phyloP scores from a whole-genome alignment of 2,113 vertebrate species.

The Salminus brasiliensis region DNA sequence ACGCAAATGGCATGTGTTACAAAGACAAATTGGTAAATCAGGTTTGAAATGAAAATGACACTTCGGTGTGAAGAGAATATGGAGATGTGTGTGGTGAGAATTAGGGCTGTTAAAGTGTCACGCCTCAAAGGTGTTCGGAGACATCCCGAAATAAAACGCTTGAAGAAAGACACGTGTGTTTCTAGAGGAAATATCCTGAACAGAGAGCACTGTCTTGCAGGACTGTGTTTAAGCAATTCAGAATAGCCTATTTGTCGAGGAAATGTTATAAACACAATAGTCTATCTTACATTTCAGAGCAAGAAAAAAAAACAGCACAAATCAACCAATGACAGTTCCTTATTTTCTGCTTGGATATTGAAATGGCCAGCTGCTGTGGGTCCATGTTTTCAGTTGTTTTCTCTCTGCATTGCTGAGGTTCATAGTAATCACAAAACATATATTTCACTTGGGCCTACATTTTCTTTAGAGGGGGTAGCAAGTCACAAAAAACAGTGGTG shows the following conservation, averaged over 20 bases:
- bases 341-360: background rate
- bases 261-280: background rate
- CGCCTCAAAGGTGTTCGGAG: constrained; percentile 76
- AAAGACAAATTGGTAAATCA: constrained; percentile 98
- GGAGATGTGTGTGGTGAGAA: constrained; percentile 74
- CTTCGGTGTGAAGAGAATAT: constrained; percentile 79
- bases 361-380: background rate
- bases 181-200: constrained; percentile 21
- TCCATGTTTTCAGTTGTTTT: background rate
- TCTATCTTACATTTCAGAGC: background rate
- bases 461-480: too few relatives aligned
- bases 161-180: constrained; percentile 61
- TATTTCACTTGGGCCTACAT: too few relatives aligned
- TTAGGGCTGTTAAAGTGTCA: constrained; percentile 83
- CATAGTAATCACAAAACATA: too few relatives aligned
- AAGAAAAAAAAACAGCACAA: background rate
- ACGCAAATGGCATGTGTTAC: constrained; percentile 95
- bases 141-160: constrained; percentile 46
- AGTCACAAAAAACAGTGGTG: too few relatives aligned
- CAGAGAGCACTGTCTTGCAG: constrained; percentile 63
- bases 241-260: background rate
- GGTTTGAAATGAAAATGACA: constrained; percentile 83
- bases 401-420: background rate
- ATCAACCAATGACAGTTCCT: background rate
- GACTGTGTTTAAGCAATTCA: background rate